Conservation (phyloP, 2,888 invertebrate genomes). For the Phytoseiulus persimilis region DNA sequence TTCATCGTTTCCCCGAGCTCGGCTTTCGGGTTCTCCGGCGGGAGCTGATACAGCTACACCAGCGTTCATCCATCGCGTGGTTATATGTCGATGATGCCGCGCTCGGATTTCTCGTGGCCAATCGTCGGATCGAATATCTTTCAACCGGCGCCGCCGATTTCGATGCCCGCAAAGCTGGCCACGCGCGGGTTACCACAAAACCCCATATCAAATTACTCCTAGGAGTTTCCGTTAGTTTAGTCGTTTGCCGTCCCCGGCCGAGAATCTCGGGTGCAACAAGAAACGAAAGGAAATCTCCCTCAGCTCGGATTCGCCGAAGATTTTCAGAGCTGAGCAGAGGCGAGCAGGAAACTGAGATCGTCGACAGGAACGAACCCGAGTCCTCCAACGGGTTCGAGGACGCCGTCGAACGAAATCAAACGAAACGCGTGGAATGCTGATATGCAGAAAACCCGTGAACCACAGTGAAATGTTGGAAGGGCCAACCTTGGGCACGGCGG, state of each 20-base stretch:
- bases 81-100: neutral
- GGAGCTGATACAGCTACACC: neutral
- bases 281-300: neutral
- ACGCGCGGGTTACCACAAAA: neutral
- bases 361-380: too few relatives aligned
- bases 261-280: neutral
- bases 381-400: too few relatives aligned
- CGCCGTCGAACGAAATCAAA: too few relatives aligned
- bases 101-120: neutral
- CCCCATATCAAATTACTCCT: neutral
- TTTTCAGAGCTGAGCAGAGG: too few relatives aligned
- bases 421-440: too few relatives aligned
- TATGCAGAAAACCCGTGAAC: too few relatives aligned
- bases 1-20: neutral
- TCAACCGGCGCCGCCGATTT: neutral
- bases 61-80: neutral
- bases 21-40: neutral
- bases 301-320: neutral
- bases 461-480: too few relatives aligned
- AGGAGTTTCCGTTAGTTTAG: too few relatives aligned
- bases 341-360: too few relatives aligned
- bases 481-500: neutral
- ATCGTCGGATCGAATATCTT: neutral
- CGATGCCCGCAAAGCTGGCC: neutral
- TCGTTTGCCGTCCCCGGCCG: neutral